Base-by-base conservation (phyloP, 2,888 invertebrate species). In the Dinocampus coccinellae region DNA sequence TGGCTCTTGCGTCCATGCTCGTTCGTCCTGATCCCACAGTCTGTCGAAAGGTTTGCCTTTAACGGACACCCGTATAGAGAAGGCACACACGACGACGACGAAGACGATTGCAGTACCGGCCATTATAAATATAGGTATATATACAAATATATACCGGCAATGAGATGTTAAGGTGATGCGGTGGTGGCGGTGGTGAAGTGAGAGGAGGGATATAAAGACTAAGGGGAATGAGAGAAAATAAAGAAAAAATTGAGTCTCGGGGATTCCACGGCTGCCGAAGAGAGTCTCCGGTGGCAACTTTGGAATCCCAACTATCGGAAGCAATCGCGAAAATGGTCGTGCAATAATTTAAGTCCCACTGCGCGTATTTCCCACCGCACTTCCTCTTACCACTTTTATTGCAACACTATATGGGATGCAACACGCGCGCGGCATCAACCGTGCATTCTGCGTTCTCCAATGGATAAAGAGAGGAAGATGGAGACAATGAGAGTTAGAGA, bases 301-400 rank as follows among this genome's bases (percentile, higher is more conserved):
- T 75, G 78, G 79, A 79, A 81, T 81, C 77, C 78, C 79, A 82
- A 82, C 84, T 84, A 85, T 85, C 85, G 84, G 82, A 84, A 85
- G 84, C 84, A 83, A 85, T 85, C 84, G 82, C 81, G 77, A 80
- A 71, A 83, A 81, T 81, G 80, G 77, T 76, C 78, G 75, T 74
- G 84, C 83, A 83, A 85, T 85, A 84, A 85, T 84, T 84, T 82
- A 84, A 76, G 69, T 47, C 62, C 72, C 73, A 29, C 73, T 72
- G 68, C 70, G 70, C 65, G 73, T 60, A 71, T 76, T 75, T 73
- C 69, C 64, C 26, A 64, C 66, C 58, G 72, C 64, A 72, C 70
- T 69, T 75, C 74, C 73, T 71, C 73, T 33, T 62, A 60, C 61
- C 58, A 55, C 62, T 65, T 61, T 69, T 69, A 61, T 55, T 70